These are phyloP conservation scores for Cataglyphis altisquamis DNA, from an alignment of 2,888 invertebrate species.

Conservation along the genomic window DNA sequence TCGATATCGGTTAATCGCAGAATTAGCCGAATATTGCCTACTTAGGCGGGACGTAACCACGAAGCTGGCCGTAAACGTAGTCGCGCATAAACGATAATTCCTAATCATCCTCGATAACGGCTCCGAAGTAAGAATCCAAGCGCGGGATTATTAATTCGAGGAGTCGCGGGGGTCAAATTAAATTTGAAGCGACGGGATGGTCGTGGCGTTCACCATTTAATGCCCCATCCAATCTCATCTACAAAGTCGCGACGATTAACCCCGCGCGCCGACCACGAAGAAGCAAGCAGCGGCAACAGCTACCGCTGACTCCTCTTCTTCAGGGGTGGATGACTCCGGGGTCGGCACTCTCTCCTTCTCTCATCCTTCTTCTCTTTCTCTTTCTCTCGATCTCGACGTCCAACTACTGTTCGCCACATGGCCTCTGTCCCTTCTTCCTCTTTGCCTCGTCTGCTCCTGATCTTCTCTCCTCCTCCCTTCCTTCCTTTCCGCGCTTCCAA, in stretches of 20 bases:
- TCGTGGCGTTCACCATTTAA: constrained; percentile 74
- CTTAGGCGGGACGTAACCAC: constrained; percentile 12
- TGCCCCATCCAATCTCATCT: constrained; percentile 74
- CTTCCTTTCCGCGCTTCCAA: constrained; percentile 47
- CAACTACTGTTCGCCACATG: constrained; percentile 78
- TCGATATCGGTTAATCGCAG: background rate
- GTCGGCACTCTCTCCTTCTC: constrained; percentile 63
- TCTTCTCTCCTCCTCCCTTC: constrained; percentile 32
- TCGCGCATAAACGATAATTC: constrained; percentile 51
- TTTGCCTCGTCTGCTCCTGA: constrained; percentile 32
- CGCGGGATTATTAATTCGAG: constrained; percentile 58
- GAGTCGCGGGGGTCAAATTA: constrained; percentile 72
- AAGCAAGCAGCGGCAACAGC: constrained; percentile 65
- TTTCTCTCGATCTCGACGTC: constrained; percentile 58
- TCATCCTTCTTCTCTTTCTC: background rate
- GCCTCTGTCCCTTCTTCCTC: constrained; percentile 64
- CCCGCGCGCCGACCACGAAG: constrained; percentile 65
- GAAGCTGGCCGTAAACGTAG: constrained; percentile 42
- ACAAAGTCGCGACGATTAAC: constrained; percentile 73
- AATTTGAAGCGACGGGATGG: constrained; percentile 71
- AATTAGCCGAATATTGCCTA: constrained; percentile 29
- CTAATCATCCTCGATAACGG: constrained; percentile 45
- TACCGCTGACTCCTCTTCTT: constrained; percentile 70
- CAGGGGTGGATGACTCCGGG: constrained; percentile 79
- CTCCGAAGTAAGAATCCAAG: constrained; percentile 47